Evolutionary conservation across 2,797 vertebrate species (phyloP).

Genomic region (Novumbra hubbsi): DNA sequence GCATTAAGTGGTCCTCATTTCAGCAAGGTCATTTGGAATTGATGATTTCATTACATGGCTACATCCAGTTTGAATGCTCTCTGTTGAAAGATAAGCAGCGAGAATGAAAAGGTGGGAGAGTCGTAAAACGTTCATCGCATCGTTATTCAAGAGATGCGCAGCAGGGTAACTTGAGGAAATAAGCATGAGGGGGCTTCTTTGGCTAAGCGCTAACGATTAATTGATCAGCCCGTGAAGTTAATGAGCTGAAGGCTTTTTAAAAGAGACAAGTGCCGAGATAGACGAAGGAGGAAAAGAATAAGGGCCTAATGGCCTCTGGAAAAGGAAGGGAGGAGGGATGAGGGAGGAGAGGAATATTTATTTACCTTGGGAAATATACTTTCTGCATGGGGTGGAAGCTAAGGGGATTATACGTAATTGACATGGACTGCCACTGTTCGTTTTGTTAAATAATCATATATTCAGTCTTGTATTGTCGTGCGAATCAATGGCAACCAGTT

Average conservation of each 20-base stretch:
- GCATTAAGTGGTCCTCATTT: not conserved
- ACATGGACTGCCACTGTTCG: constrained; percentile 45
- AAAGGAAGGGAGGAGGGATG: not conserved
- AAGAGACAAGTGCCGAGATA: constrained; percentile 67
- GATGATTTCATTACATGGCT: constrained; percentile 13
- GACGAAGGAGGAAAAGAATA: constrained; percentile 41
- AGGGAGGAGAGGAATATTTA: constrained; percentile 28
- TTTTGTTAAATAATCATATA: constrained; percentile 33
- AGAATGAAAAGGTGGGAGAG: constrained; percentile 2
- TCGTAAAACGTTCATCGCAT: constrained; percentile 36
- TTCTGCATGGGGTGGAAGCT: constrained; percentile 42
- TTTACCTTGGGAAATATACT: constrained; percentile 54
- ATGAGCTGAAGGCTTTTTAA: constrained; percentile 72
- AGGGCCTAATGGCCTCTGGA: constrained; percentile 58
- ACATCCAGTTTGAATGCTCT: constrained; percentile 11
- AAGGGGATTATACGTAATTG: constrained; percentile 55
- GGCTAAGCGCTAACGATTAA: constrained; percentile 76
- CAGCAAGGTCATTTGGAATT: constrained; percentile 16
- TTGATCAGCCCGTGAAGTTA: constrained; percentile 75
- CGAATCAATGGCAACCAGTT: not conserved
- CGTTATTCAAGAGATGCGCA: constrained; percentile 26
- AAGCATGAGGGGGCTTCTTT: constrained; percentile 62
- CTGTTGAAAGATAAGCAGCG: constrained; percentile 13
- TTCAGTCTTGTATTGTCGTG: not conserved
- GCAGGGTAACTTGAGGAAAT: constrained; percentile 25